Percentiles rank a stretch among this genome's conserved stretches.
These are phyloP conservation scores for Resseliella maxima DNA, from an alignment of 2,888 invertebrate species.

Conservation along the genomic window DNA sequence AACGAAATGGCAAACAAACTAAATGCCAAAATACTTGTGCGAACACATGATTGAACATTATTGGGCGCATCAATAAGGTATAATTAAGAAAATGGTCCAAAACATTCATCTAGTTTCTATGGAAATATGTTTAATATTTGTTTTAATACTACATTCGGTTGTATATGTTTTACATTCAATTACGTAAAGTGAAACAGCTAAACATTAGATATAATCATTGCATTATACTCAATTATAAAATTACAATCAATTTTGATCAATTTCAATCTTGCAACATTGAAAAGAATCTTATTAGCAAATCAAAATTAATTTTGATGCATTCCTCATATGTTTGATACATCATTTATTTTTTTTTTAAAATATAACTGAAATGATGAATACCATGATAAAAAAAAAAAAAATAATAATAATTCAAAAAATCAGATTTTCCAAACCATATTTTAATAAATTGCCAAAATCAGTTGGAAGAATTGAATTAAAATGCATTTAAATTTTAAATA, in stretches of 20 bases:
- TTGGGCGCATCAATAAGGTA: background rate
- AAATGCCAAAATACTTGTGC: conserved; percentile 19
- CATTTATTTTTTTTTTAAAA: background rate
- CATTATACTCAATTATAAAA: no score
- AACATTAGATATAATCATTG: no score
- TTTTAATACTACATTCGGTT: no score
- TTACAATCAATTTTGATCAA: no score
- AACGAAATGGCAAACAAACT: conserved; percentile 59
- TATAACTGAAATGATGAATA: background rate
- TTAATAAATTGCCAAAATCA: no score
- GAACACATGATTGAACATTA: background rate
- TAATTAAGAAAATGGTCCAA: background rate
- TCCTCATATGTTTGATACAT: background rate
- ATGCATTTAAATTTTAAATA: no score
- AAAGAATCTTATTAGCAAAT: background rate
- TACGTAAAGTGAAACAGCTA: no score
- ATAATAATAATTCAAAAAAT: no score
- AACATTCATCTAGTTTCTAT: background rate
- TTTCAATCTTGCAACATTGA: background rate
- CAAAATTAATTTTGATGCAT: background rate
- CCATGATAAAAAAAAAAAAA: background rate
- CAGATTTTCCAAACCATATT: no score
- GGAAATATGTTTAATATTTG: no score
- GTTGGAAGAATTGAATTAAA: no score
- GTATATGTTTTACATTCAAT: no score